Base-by-base conservation (phyloP, 2,888 invertebrate species). In the Keiferia lycopersicella region DNA sequence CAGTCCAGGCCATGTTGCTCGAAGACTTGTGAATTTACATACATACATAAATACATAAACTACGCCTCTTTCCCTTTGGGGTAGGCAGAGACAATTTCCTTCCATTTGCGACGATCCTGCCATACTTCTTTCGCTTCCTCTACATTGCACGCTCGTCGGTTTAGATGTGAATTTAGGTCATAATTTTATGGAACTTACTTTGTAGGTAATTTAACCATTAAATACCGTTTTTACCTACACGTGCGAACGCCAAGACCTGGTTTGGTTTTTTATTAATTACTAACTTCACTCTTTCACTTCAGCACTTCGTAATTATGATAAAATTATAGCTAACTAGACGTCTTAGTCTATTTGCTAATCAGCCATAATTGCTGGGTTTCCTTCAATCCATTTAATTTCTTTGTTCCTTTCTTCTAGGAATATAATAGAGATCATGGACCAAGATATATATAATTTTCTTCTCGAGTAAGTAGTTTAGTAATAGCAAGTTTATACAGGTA, bases 301-400 rank as follows among this genome's bases (percentile, higher is more conserved):
- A 48, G 18, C 18, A 16, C 16, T 48, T 48, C 1, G 45, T 16
- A 45, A 48, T 48, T 48, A 48, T 48, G 34, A 34, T 34, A 34
- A 34, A 34, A 34, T 34, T 4, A 34, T 4, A 34, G 34, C 6
- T 34, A 34, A 10, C 34, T 34, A 34, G 34, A 10, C 34, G 50
- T 8, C 50, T 22, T 22, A 53, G 26, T 53, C 22, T 53, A 53
- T 53, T 53, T 22, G 51, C 26, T 53, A 26, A 53, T 53, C 22
- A 12, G 14, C 14, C 51, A 12, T 18, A 53, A 53, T 53, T 14
- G 26, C 22, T 53, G 7, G 51, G 26, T 53, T 53, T 14, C 51
- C 22, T 26, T 53, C 22, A 4, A 12, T 53, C 26, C 26, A 22
- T 11, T 22, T 34, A 1, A 22, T 20, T 50, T 50, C 20, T 20